Evolutionary conservation across 2,888 invertebrate species (phyloP), one percentile per base, ranked within the genome.

Genomic region (Gibbula magus): DNA sequence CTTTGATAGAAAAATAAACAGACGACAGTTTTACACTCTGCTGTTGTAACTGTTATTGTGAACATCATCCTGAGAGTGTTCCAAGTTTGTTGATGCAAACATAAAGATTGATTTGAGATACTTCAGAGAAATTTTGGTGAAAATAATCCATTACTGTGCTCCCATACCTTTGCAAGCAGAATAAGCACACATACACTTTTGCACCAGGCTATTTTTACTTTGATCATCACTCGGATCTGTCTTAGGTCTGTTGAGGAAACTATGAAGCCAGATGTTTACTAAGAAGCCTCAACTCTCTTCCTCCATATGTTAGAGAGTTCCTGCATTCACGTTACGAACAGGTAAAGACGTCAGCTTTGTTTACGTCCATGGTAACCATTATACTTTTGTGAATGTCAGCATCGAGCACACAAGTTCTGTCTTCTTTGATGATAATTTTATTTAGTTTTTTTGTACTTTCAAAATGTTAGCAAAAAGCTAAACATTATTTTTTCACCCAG

Each of bases 161-260:
- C 39, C 18, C n/a, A 20, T 70, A 35, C 29, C 35, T 70, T 25
- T 25, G 25, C 29, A 61, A 25, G 45, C 39, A 51, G 51, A 74
- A 45, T 22, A 52, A 22, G 66, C 61, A 66, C 39, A 67, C 61
- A 35, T 35, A 70, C 70, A 70, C 70, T 70, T 70, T 35, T 70
- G 35, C 70, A 70, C 70, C 70, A n/a, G n/a, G 70, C 70, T 70
- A 70, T 70, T 70, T 70, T 70, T 70, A 70, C 70, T 35, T 70
- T 39, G n/a, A 35, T 39, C 70, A 32, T 70, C 32, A n/a, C 35
- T 35, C 70, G 16, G 70, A 70, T 70, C 39, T 70, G 70, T 39
- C 35, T 35, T 18, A 32, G 32, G 29, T 35, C 35, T 70, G 20
- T 35, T 35, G 32, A 70, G 35, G 35, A 32, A 70, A 70, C 70